Base-by-base conservation (phyloP, 92 coral and sea anemone species). In the Epizoanthus stellaris region DNA sequence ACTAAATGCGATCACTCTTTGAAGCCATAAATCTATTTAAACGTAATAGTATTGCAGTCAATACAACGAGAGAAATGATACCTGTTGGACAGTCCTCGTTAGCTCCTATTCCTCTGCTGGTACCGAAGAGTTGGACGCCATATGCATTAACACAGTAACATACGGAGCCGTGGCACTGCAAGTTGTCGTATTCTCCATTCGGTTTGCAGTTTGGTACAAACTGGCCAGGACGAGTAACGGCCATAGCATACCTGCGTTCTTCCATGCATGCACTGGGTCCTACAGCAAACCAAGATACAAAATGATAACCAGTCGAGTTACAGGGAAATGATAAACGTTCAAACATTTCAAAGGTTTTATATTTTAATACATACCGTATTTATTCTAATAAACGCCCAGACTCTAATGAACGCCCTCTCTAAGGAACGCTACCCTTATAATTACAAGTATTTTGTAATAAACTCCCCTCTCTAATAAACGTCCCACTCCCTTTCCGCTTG, bases 191-290 rank as follows among this genome's bases (percentile, higher is more conserved):
- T 21, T 95, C 88, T 19, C 98, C 98, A 80, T 90, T 86, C 12
- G 92, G 88, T 67, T 84, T 85, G 75, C 98, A 94, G 71, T 87
- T 86, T 30, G 98, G 98, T 49, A 89, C 73, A 82, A 94, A 92
- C 34, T 87, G 86, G 11, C 98, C 98, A 4, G 85, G 89, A 21
- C 71, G 71, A 66, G 52, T 43, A 58, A 39, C 16, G 15, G 60
- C 83, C 71, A 43, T 42, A 2, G 72, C 70, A 25, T 40, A 19
- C 11, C 70, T 52, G 38, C 83, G 83, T 38, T 79, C 71, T 57
- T 42, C 8, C 57, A 21, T 30, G 17, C 83, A 79, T 42, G 43
- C 39, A 63, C 72, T 79, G 42, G 83, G 83, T 79, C 56, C 83
- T 79, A 63, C 10, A 36, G 60, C 14, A 20, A 39, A 13, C 12